Evolutionary conservation across 2,888 invertebrate species (phyloP).

Genomic region (Lottia scabra): DNA sequence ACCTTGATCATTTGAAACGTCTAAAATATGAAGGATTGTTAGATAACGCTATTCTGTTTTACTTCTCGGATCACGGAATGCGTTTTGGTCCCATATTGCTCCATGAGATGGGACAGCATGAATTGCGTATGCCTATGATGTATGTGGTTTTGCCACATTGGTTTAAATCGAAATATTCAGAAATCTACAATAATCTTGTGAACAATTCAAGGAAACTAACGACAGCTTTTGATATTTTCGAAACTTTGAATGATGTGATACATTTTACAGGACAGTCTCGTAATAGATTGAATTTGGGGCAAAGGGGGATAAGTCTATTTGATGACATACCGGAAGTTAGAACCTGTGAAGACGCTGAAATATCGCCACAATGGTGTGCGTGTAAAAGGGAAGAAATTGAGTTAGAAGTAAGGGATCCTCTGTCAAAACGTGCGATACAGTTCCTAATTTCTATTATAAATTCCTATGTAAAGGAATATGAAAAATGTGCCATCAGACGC

Average conservation of each 20-base stretch:
- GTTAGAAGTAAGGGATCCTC: neutral
- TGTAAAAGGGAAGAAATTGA: conserved; percentile 10
- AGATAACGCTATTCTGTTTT: conserved; percentile 44
- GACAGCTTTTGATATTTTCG: conserved; percentile 85
- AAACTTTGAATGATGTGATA: conserved; percentile 79
- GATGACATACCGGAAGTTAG: conserved; percentile 78
- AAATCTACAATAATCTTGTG: conserved; percentile 76
- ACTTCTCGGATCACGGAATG: conserved; percentile 89
- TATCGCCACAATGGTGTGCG: conserved; percentile 75
- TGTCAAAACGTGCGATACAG: too few species aligned
- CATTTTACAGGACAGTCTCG: neutral
- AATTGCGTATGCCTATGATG: conserved; percentile 87
- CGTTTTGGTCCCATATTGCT: conserved; percentile 85
- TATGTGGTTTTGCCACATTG: conserved; percentile 80
- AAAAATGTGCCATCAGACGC: too few species aligned
- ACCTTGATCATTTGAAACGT: conserved; percentile 74
- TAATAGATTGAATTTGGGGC: neutral
- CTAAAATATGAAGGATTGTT: conserved; percentile 52
- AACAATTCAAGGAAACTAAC: conserved; percentile 78
- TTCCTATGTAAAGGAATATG: too few species aligned
- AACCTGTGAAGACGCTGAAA: conserved; percentile 81
- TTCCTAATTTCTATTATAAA: too few species aligned
- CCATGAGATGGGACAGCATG: conserved; percentile 82
- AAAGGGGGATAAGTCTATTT: conserved; percentile 76
- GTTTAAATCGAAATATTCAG: conserved; percentile 76